These are phyloP conservation scores for Sternarchorhynchus goeldii DNA, from an alignment of 2,797 vertebrate species.

Conservation along the genomic window DNA sequence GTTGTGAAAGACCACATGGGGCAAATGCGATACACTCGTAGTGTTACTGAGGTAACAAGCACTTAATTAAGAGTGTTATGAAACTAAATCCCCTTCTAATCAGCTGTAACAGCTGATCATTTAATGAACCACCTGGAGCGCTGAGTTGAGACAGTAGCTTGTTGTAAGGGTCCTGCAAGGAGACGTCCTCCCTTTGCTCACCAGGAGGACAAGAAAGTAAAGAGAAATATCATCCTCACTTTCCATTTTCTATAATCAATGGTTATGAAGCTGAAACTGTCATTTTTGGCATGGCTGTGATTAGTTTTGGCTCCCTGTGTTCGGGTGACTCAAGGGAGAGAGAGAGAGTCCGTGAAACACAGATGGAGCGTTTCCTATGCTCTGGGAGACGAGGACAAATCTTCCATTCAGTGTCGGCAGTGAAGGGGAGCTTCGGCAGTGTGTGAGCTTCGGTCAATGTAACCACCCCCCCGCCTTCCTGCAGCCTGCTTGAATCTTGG, in stretches of 20 bases:
- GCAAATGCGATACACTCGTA: background rate
- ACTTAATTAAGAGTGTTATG: background rate
- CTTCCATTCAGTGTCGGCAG: constrained; percentile 67
- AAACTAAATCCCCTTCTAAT: background rate
- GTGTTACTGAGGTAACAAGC: constrained; percentile 9
- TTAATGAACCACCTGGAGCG: background rate
- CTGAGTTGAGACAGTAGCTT: background rate
- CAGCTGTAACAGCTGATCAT: background rate
- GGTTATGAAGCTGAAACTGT: constrained; percentile 79
- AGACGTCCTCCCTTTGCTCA: constrained; percentile 7
- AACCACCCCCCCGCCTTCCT: constrained; percentile 17
- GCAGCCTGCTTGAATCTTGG: no score
- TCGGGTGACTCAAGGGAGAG: constrained; percentile 81
- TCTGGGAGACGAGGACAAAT: constrained; percentile 65
- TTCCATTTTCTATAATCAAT: constrained; percentile 70
- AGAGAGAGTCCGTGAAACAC: constrained; percentile 74
- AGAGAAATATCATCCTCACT: constrained; percentile 58
- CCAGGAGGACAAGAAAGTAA: constrained; percentile 2
- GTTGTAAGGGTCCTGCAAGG: background rate
- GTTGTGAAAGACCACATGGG: background rate
- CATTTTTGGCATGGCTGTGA: constrained; percentile 82
- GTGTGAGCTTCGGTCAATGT: constrained; percentile 43
- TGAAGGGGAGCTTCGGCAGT: constrained; percentile 59
- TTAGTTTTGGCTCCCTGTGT: constrained; percentile 81
- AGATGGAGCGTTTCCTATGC: constrained; percentile 80